These are phyloP conservation scores for Fopius arisanus DNA, from an alignment of 1,140 invertebrate species.

Conservation along the genomic window DNA sequence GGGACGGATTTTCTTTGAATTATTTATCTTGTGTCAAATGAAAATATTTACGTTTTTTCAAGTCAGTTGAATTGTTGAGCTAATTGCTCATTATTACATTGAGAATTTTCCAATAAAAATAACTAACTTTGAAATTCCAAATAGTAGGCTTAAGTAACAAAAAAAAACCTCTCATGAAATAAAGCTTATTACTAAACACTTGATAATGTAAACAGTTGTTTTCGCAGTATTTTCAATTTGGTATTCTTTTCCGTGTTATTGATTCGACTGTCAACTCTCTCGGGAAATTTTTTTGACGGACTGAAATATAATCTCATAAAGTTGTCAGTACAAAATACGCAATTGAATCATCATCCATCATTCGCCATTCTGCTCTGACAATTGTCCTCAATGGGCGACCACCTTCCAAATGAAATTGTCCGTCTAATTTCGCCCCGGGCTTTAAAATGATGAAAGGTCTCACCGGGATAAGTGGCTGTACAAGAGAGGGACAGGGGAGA, in stretches of 20 bases:
- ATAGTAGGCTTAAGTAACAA: too few relatives aligned
- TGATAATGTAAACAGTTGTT: too few relatives aligned
- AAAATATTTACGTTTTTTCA: too few relatives aligned
- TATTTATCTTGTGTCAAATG: neutral
- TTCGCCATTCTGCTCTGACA: slow-evolving; percentile 4
- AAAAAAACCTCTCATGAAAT: too few relatives aligned
- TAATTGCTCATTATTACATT: too few relatives aligned
- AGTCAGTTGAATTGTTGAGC: too few relatives aligned
- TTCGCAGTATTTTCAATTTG: too few relatives aligned
- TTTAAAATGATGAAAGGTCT: slow-evolving; percentile 60
- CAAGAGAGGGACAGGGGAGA: neutral
- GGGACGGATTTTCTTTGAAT: neutral
- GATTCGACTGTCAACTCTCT: neutral
- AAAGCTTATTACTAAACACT: too few relatives aligned
- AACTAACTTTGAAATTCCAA: too few relatives aligned
- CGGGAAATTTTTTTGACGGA: neutral
- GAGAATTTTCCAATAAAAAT: too few relatives aligned
- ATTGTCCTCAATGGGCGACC: slow-evolving; percentile 26
- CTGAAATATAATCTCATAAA: neutral
- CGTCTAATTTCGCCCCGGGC: slow-evolving; percentile 56
- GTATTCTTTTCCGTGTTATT: too few relatives aligned
- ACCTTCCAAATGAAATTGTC: slow-evolving; percentile 53
- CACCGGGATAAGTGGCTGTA: slow-evolving; percentile 42
- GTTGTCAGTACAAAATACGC: slow-evolving; percentile 14
- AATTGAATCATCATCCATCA: slow-evolving; percentile 52